Evolutionary conservation across 1,140 invertebrate genomes (phyloP), one percentile per base, ranked within the genome.

Genomic region (Cyphomyrmex costatus): DNA sequence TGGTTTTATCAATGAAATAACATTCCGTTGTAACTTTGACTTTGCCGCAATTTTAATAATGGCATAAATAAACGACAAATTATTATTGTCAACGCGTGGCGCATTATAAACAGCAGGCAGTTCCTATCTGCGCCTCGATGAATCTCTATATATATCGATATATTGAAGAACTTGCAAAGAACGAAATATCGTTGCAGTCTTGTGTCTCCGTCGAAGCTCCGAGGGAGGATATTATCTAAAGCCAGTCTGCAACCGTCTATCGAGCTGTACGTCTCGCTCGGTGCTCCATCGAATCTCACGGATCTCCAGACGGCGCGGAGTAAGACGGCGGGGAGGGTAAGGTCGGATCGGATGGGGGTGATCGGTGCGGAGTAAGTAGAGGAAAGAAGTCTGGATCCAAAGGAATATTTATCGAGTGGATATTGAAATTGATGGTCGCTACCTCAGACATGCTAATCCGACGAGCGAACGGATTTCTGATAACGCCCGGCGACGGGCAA

Each of bases 381-480:
- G 90, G 86, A 87, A 86, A 88, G 89, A 91, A 91, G 90, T 91
- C 84, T 86, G 87, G 63, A 89, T 92, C 92, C 91, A 91, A 92
- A 92, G 89, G 91, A 91, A 92, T 92, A 92, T 92, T 92, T 92
- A 92, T 92, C 90, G 90, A 92, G 86, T 88, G 92, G 89, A 92
- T 92, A 92, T 92, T 92, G 91, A 92, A 92, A 92, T 92, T 92
- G 92, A 92, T 92, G 89, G 91, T 85, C 87, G 89, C 91, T 91
- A 90, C 91, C 92, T 92, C 90, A 92, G 92, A 92, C 92, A 92
- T 92, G 91, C 92, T 92, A 92, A 92, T 92, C 92, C 88, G 90
- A 86, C 89, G 90, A 88, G 89, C 86, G 85, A 88, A 80, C 84
- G 89, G 89, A 82, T 89, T 91, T 89, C 90, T 91, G 92, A 92